Evolutionary conservation across 2,797 vertebrate genomes (phyloP).

Genomic region (Acrossocheilus fasciatus): DNA sequence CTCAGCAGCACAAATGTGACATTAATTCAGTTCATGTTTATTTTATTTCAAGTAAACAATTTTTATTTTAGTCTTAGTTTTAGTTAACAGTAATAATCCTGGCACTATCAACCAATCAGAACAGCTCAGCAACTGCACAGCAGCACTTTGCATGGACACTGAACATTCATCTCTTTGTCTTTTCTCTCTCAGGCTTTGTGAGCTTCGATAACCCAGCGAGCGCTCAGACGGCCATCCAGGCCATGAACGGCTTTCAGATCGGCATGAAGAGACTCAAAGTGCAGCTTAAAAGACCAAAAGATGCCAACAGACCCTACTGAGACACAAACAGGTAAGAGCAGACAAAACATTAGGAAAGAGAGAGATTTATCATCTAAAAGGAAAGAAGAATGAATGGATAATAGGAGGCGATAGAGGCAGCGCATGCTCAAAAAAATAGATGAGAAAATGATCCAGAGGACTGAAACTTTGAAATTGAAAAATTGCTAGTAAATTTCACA

Average conservation of each 20-base stretch:
- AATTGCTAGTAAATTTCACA: background rate
- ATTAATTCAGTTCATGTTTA: too few relatives aligned
- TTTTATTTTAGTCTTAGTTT: too few relatives aligned
- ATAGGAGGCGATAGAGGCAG: background rate
- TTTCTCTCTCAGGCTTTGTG: conserved; percentile 81
- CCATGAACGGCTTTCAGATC: conserved; percentile 89
- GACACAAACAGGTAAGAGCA: conserved; percentile 70
- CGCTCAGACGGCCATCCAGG: conserved; percentile 87
- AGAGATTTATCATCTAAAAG: conserved; percentile 51
- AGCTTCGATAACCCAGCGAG: conserved; percentile 90
- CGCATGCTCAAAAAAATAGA: background rate
- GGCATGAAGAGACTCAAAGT: conserved; percentile 97
- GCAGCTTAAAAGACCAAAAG: conserved; percentile 98
- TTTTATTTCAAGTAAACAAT: too few relatives aligned
- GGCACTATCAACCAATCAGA: background rate
- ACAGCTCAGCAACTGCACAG: background rate
- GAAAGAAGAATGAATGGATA: background rate
- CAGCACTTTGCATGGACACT: background rate
- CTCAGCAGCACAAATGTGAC: too few relatives aligned
- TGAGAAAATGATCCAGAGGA: too few relatives aligned
- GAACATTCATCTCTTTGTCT: conserved; percentile 4
- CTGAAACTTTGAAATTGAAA: too few relatives aligned
- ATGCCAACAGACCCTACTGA: conserved; percentile 96
- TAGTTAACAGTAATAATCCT: background rate
- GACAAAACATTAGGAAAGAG: conserved; percentile 7